Conservation (phyloP, 2,797 vertebrate genomes). For the Xerus rutilus region DNA sequence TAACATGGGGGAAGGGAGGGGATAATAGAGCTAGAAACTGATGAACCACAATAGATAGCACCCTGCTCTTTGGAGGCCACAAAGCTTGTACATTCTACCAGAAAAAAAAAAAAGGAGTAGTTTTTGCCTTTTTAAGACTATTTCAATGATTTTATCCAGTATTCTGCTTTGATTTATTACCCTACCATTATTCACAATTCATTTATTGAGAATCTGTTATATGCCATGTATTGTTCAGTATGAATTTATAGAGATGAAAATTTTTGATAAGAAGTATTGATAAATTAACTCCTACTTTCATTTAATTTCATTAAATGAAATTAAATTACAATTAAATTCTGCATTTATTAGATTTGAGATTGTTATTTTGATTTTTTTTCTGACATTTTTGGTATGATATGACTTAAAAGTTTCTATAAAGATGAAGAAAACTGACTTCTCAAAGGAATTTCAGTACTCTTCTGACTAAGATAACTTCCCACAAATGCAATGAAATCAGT, state of each 20-base stretch:
- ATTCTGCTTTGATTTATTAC: conserved; percentile 45
- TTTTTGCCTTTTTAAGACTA: conserved; percentile 44
- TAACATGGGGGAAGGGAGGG: not conserved
- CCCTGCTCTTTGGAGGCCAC: not conserved
- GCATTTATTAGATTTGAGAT: conserved; percentile 60
- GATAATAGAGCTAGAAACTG: not conserved
- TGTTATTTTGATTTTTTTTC: conserved; percentile 62
- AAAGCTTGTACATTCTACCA: not conserved
- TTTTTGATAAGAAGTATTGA: conserved; percentile 36
- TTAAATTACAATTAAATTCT: conserved; percentile 33
- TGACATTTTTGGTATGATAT: conserved; percentile 49
- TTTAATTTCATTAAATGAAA: not conserved
- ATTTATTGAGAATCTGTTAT: conserved; percentile 41
- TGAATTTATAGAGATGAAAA: conserved; percentile 33
- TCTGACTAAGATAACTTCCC: conserved; percentile 32
- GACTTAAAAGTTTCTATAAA: conserved; percentile 58
- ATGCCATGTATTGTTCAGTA: conserved; percentile 42
- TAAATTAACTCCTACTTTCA: conserved; percentile 20
- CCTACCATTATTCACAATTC: not conserved
- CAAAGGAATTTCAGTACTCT: not conserved
- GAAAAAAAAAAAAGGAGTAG: not conserved
- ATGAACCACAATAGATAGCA: not conserved
- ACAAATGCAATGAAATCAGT: conserved; percentile 43
- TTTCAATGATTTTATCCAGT: conserved; percentile 16
- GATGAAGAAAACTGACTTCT: conserved; percentile 40